Conservation (phyloP, 2,797 vertebrate genomes). For the Sternotherus odoratus region DNA sequence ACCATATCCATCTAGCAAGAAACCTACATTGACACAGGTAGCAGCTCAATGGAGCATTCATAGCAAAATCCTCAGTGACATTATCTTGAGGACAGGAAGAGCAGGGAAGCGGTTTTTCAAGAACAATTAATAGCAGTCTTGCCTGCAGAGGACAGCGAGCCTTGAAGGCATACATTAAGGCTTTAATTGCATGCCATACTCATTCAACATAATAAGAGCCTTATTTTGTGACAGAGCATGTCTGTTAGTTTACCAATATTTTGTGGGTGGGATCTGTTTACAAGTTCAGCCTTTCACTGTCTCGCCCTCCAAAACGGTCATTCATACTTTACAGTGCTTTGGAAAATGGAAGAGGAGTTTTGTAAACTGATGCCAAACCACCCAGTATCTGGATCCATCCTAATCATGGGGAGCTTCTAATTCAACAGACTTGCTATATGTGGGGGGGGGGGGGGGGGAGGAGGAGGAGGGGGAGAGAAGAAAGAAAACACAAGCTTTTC, state of each 20-base stretch:
- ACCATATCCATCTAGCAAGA: not conserved
- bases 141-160: not conserved
- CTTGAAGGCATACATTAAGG: not conserved
- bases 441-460: no score
- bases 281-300: not conserved
- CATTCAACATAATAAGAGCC: not conserved
- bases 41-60: not conserved
- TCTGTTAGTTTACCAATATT: not conserved
- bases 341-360: not conserved
- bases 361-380: slow-evolving; percentile 22
- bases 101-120: not conserved
- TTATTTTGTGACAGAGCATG: not conserved
- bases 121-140: not conserved
- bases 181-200: not conserved
- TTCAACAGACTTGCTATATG: not conserved
- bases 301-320: accelerated
- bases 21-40: accelerated
- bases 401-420: not conserved
- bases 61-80: not conserved
- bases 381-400: not conserved
- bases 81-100: not conserved
- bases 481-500: not conserved
- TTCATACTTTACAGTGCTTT: accelerated
- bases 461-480: no score
- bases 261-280: not conserved